Percentiles rank a stretch among this genome's conserved stretches.
phyloP scores from a whole-genome alignment of 2,888 invertebrate genomes.

The Plutella xylostella region DNA sequence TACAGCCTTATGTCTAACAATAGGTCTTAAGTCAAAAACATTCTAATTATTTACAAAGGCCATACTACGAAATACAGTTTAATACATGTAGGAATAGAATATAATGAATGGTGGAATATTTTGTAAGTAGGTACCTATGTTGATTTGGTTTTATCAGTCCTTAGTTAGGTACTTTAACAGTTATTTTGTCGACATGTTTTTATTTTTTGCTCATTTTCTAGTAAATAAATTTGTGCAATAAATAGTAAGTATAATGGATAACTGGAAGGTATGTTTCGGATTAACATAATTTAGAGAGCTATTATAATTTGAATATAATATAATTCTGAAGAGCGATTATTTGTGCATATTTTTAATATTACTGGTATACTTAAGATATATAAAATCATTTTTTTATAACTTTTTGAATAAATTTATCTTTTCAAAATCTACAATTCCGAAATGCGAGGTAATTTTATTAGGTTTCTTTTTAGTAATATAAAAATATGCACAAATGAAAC shows the following conservation, averaged over 20 bases:
- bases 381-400: slow-evolving; percentile 49
- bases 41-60: slow-evolving; percentile 45
- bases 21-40: slow-evolving; percentile 50
- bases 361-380: slow-evolving; percentile 35
- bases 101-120: no score
- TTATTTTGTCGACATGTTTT: slow-evolving; percentile 1
- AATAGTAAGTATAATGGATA: no score
- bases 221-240: no score
- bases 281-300: no score
- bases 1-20: slow-evolving; percentile 64
- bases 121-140: no score
- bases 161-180: background rate
- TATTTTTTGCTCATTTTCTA: no score
- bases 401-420: slow-evolving; percentile 57
- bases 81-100: slow-evolving; percentile 14
- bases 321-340: background rate
- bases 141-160: no score
- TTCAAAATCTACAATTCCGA: slow-evolving; percentile 67
- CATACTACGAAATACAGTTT: slow-evolving; percentile 17
- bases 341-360: slow-evolving; percentile 44
- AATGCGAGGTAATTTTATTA: slow-evolving; percentile 69
- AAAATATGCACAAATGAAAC: slow-evolving; percentile 32
- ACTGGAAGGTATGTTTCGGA: no score
- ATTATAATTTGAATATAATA: background rate
- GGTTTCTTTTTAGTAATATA: slow-evolving; percentile 45